Base-by-base conservation (phyloP, 2,113 vertebrate species). In the Notarius lentiginosus region DNA sequence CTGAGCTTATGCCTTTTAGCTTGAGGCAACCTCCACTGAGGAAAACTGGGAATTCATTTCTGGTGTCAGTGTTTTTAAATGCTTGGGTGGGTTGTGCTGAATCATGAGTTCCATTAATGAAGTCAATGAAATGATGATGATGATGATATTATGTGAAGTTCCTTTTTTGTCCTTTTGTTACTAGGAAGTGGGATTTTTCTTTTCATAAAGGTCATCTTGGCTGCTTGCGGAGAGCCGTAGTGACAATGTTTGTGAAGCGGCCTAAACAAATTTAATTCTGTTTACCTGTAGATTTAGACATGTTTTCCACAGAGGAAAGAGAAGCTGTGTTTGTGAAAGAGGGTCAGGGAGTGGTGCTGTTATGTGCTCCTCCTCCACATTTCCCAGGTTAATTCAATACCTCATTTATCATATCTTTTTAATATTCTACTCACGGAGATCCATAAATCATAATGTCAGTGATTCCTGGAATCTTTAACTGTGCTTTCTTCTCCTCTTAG, bases 261-360 rank as follows among this genome's bases (percentile, higher is more conserved):
- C 41, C 41, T 34, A 9, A 75, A 51, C 7, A 2, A 63, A 60
- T 85, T 79, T 9, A 34, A 61, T 24, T 68, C 34, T 47, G 10
- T 84, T 7, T 84, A 56, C 79, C 0, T 91, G 73, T 91, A 99
- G 98, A 98, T 91, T 94, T 99, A 4, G 97, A 99, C 91, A 95
- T 96, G 56, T 99, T 99, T 91, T 96, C 97, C 14, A 96, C 96
- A 0, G 98, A 99, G 79, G 98, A 99, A 58, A 96, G 97, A 60
- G 95, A 95, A 18, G 95, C 96, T 0, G 98, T 99, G 87, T 91
- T 92, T 79, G 95, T 99, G 5, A 96, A 95, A 86, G 97, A 98
- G 92, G 98, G 98, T 20, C 96, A 97, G 87, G 98, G 98, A 49
- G 97, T 96, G 7, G 96, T 99, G 56, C 94, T 99, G 88, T 96